A percentile compares a stretch with the other conserved stretches of the same genome.
These are phyloP conservation scores for Synanthedon myopaeformis DNA, from an alignment of 2,888 invertebrate species.

Conservation along the genomic window DNA sequence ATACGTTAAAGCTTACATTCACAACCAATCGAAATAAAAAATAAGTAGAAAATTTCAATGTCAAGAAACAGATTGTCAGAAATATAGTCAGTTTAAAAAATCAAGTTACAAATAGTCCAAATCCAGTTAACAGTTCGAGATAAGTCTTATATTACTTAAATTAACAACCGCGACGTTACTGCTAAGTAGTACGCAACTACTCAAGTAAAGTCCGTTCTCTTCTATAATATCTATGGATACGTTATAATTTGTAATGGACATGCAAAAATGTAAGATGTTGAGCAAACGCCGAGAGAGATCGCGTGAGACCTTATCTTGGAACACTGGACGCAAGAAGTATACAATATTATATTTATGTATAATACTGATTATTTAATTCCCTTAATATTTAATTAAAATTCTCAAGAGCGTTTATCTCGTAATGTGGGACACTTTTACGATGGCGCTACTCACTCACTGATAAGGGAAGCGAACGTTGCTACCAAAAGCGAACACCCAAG, in stretches of 20 bases:
- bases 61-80: too few species aligned
- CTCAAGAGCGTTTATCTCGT: slow-evolving; percentile 67
- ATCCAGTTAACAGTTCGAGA: slow-evolving; percentile 33
- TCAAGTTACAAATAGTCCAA: slow-evolving; percentile 3
- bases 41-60: too few species aligned
- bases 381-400: slow-evolving; percentile 71
- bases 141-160: slow-evolving; percentile 22
- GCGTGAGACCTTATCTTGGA: slow-evolving; percentile 48
- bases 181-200: slow-evolving; percentile 15
- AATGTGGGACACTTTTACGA: slow-evolving; percentile 70
- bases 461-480: slow-evolving; percentile 46
- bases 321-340: slow-evolving; percentile 54
- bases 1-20: too few species aligned
- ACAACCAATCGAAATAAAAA: too few species aligned
- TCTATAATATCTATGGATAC: slow-evolving; percentile 22
- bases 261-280: slow-evolving; percentile 27
- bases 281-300: slow-evolving; percentile 33
- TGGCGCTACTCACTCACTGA: slow-evolving; percentile 64
- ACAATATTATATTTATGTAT: slow-evolving; percentile 56
- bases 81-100: slow-evolving; percentile 2
- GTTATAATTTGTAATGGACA: slow-evolving; percentile 12
- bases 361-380: slow-evolving; percentile 70
- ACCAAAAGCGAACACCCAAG: slow-evolving; percentile 43
- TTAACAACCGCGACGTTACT: slow-evolving; percentile 14
- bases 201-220: slow-evolving; percentile 30